phyloP scores from a whole-genome alignment of 2,113 vertebrate species.

The Nettapus auritus region DNA sequence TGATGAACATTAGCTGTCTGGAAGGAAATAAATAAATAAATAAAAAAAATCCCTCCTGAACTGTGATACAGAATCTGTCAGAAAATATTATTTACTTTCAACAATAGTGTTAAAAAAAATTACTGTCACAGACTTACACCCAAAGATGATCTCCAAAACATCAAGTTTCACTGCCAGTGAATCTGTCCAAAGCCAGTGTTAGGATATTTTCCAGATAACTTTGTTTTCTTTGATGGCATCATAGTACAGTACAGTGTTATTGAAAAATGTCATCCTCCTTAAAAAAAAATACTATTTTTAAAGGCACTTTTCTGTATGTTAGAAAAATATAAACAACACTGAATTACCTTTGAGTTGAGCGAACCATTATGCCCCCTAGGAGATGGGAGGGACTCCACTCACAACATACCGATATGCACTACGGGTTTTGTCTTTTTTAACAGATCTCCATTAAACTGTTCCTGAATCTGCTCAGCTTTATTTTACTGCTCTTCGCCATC shows the following conservation, averaged over 20 bases:
- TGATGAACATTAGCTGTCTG: background rate
- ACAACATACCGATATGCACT: accelerated
- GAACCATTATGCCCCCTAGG: background rate
- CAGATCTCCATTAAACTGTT: accelerated
- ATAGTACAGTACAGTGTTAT: background rate
- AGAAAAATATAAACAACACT: background rate
- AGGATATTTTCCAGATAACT: background rate
- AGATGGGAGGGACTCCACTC: background rate
- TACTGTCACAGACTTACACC: background rate
- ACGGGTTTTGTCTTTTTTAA: background rate
- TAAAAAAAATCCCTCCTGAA: background rate
- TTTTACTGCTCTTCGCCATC: background rate
- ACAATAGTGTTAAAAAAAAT: background rate
- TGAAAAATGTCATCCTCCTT: background rate
- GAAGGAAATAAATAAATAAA: background rate
- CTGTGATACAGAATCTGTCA: background rate
- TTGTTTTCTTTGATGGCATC: background rate
- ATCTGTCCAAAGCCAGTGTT: background rate
- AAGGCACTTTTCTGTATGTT: background rate
- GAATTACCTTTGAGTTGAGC: background rate
- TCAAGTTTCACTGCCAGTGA: background rate
- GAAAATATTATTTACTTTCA: background rate
- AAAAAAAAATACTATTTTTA: background rate
- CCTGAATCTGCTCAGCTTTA: background rate
- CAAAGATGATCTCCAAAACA: background rate